A percentile compares a stretch with the other conserved stretches of the same genome.
phyloP scores from a whole-genome alignment of 2,113 vertebrate species.

The Cottus gobio region DNA sequence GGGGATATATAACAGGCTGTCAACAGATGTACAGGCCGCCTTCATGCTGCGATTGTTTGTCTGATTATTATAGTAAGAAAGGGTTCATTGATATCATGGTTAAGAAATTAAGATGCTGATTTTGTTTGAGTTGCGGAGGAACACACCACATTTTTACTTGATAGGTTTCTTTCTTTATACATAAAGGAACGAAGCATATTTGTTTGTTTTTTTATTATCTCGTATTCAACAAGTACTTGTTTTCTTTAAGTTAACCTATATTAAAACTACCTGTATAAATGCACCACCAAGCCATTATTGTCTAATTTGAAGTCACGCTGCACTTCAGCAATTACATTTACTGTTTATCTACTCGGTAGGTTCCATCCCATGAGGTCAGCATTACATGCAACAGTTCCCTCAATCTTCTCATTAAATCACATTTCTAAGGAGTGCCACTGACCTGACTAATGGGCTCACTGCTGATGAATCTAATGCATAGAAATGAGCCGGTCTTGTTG shows the following conservation, averaged over 20 bases:
- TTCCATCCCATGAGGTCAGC: conserved; percentile 19
- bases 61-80: not conserved
- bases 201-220: not conserved
- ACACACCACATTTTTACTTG: not conserved
- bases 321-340: not conserved
- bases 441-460: conserved; percentile 16
- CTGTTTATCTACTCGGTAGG: not conserved
- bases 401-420: conserved; percentile 41
- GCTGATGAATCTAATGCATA: conserved; percentile 55
- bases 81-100: not conserved
- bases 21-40: not conserved
- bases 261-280: not conserved
- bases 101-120: not conserved
- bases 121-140: not conserved
- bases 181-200: not conserved
- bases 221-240: not conserved
- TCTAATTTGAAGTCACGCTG: not conserved
- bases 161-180: not conserved
- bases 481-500: conserved; percentile 40
- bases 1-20: not conserved
- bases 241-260: not conserved
- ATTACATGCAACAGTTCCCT: conserved; percentile 20
- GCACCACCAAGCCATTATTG: not conserved
- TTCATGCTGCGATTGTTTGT: not conserved
- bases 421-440: conserved; percentile 4